phyloP scores from a whole-genome alignment of 2,888 invertebrate genomes.

The Dryadula phaetusa region DNA sequence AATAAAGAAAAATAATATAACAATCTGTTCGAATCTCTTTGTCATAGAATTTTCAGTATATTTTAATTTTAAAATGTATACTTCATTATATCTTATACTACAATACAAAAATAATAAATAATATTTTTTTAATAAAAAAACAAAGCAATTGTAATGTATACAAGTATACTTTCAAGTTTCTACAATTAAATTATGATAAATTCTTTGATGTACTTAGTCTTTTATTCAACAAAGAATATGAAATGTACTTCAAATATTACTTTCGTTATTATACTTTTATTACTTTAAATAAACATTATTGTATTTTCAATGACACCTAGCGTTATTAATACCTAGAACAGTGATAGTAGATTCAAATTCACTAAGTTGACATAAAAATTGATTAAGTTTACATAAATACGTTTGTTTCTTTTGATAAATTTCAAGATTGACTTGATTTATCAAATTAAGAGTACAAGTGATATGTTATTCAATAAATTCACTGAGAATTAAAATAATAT shows the following conservation, averaged over 20 bases:
- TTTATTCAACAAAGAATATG: conserved; percentile 8
- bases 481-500: background rate
- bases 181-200: conserved; percentile 5
- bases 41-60: no score
- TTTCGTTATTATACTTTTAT: background rate
- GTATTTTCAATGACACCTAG: background rate
- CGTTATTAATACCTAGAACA: no score
- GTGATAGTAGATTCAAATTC: no score
- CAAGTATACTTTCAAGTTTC: background rate
- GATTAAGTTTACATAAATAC: no score
- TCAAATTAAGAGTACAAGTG: no score
- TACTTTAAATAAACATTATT: background rate
- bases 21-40: no score
- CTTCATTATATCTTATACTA: background rate
- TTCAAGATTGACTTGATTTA: no score
- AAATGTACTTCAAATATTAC: background rate
- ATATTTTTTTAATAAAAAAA: background rate
- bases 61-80: no score
- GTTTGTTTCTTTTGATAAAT: no score
- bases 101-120: background rate
- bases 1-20: no score
- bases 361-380: no score
- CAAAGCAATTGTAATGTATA: no score
- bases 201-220: background rate
- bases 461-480: background rate